Percentiles rank a stretch among this genome's conserved stretches.
These are phyloP conservation scores for Idris sp. DNA, from an alignment of 1,140 invertebrate species.

Conservation along the genomic window DNA sequence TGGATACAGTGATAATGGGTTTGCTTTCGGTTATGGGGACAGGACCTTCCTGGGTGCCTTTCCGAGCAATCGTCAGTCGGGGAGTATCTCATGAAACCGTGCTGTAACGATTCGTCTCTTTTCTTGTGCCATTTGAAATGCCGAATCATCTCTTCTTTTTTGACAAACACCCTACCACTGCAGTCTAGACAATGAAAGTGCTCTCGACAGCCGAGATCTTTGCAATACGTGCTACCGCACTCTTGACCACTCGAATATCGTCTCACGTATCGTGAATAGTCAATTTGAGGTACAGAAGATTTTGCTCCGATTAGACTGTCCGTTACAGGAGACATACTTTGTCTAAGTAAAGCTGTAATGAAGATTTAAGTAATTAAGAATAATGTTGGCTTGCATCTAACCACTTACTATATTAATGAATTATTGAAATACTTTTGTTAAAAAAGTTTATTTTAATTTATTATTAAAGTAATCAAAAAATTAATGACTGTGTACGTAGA, in stretches of 20 bases:
- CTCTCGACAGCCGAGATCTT: constrained; percentile 84
- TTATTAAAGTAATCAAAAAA: too few relatives aligned
- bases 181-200: constrained; percentile 98
- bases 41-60: constrained; percentile 83
- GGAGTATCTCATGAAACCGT: constrained; percentile 97
- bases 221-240: constrained; percentile 84
- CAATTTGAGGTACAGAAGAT: constrained; percentile 77
- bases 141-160: constrained; percentile 99
- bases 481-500: too few relatives aligned
- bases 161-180: constrained; percentile 92
- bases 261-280: constrained; percentile 86
- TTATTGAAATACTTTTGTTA: too few relatives aligned
- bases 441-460: too few relatives aligned
- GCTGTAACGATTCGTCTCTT: constrained; percentile 95
- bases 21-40: constrained; percentile 96
- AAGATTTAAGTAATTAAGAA: constrained; percentile 48
- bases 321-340: constrained; percentile 76
- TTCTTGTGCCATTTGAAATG: constrained; percentile 99
- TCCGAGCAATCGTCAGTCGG: constrained; percentile 94
- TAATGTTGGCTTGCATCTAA: too few relatives aligned
- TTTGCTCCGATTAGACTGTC: constrained; percentile 72
- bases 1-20: constrained; percentile 99
- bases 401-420: too few relatives aligned
- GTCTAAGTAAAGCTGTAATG: constrained; percentile 75
- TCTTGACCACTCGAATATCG: constrained; percentile 83